Evolutionary conservation across 1,140 invertebrate genomes (phyloP).

Genomic region (Tachypleus tridentatus): DNA sequence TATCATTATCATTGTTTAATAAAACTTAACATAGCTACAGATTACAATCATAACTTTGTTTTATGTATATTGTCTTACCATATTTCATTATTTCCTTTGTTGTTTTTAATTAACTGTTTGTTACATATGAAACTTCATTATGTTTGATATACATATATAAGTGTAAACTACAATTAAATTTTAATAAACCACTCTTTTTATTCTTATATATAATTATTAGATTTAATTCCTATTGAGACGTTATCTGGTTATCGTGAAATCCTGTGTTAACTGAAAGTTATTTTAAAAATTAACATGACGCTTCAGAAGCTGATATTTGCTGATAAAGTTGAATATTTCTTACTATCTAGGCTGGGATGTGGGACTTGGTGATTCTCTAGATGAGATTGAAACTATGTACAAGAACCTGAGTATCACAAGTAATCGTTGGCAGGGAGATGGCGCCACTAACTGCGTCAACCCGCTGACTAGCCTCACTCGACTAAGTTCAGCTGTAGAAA

Average conservation of each 20-base stretch:
- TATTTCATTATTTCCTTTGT: not conserved
- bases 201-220: not conserved
- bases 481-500: constrained; percentile 10
- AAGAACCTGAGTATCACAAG: constrained; percentile 6
- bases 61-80: too few relatives aligned
- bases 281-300: not conserved
- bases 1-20: too few relatives aligned
- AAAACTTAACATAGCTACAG: not conserved
- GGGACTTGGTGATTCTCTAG: constrained; percentile 14
- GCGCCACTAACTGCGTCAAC: constrained; percentile 16
- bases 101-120: not conserved
- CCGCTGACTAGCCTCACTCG: constrained; percentile 7
- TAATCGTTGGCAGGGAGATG: constrained; percentile 20
- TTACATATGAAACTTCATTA: not conserved
- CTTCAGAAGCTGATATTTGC: not conserved
- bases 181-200: not conserved
- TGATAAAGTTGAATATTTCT: not conserved
- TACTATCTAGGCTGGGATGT: constrained; percentile 15
- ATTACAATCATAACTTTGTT: not conserved
- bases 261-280: constrained; percentile 2
- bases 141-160: not conserved
- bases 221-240: constrained; percentile 3
- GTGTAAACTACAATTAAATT: not conserved
- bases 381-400: constrained; percentile 14
- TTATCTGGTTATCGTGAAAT: constrained; percentile 10